A percentile compares a stretch with the other conserved stretches of the same genome.
Conservation (phyloP, 2,113 vertebrate genomes). For the Procavia capensis region DNA sequence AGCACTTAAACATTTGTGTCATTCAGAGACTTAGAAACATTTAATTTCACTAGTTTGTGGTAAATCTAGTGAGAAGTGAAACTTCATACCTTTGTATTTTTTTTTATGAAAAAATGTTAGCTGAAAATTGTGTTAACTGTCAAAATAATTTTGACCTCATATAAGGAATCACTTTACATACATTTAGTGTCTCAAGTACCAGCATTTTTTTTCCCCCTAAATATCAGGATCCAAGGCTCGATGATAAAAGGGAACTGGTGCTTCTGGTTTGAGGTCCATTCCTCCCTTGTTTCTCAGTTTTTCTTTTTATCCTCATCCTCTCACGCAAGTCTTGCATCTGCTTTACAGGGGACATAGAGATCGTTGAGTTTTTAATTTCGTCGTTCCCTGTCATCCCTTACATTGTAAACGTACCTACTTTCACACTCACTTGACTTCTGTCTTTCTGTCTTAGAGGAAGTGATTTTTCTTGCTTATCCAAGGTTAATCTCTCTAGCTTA, state of each 20-base stretch:
- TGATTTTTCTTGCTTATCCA: background rate
- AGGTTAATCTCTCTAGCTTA: background rate
- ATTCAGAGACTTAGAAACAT: background rate
- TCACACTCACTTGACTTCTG: background rate
- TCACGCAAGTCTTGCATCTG: background rate
- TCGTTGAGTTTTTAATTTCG: constrained; percentile 27
- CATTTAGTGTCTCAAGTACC: background rate
- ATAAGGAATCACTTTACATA: background rate
- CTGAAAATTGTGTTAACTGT: constrained; percentile 9
- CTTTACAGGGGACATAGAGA: background rate
- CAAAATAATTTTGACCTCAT: background rate
- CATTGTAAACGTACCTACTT: background rate
- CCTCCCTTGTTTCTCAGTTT: background rate
- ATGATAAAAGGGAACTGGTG: background rate
- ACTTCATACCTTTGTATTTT: background rate
- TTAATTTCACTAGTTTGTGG: background rate
- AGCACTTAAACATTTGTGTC: background rate
- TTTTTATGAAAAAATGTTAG: background rate
- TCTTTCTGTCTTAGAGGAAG: constrained; percentile 11
- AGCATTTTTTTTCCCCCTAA: constrained; percentile 1
- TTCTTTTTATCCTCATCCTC: background rate
- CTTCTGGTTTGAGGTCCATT: background rate
- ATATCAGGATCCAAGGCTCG: background rate
- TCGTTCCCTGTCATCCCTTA: background rate
- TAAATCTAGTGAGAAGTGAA: background rate